Percentiles rank a stretch among this genome's conserved stretches.
Evolutionary conservation across 2,113 vertebrate genomes (phyloP).

Genomic region (Bolborhynchus lineola): DNA sequence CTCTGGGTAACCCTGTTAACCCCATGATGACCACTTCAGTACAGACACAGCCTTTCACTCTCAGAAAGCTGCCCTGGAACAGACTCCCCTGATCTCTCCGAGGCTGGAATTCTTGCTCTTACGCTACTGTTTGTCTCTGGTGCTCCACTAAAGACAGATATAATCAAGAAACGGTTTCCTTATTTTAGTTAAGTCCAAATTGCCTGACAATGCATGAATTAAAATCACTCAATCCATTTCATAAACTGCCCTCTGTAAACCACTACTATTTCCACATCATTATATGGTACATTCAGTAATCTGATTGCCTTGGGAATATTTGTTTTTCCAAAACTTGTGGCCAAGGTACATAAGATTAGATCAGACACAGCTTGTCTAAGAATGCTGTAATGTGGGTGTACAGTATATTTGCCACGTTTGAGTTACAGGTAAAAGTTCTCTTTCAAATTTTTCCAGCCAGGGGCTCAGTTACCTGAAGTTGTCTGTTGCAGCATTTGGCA

Average conservation of each 20-base stretch:
- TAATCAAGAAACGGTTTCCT: background rate
- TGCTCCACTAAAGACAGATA: background rate
- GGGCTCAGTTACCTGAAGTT: background rate
- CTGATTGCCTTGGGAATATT: slow-evolving; percentile 67
- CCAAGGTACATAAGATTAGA: slow-evolving; percentile 71
- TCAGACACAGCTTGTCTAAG: slow-evolving; percentile 61
- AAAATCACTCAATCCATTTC: slow-evolving; percentile 2
- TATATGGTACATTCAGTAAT: slow-evolving; percentile 27
- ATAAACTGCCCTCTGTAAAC: slow-evolving; percentile 41
- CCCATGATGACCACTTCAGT: background rate
- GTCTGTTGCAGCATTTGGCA: background rate
- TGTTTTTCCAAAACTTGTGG: slow-evolving; percentile 66
- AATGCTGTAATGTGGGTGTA: slow-evolving; percentile 45
- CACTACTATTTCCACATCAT: slow-evolving; percentile 30
- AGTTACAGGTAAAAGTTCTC: slow-evolving; percentile 36
- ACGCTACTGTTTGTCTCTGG: background rate
- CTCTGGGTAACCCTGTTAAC: slow-evolving; percentile 23
- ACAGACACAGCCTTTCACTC: background rate
- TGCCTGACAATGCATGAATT: slow-evolving; percentile 18
- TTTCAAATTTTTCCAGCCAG: background rate
- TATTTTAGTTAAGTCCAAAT: background rate
- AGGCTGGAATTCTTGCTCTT: background rate
- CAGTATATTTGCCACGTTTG: background rate
- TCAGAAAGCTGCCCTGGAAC: background rate
- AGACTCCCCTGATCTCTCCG: background rate